A percentile compares a stretch with the other conserved stretches of the same genome.
Evolutionary conservation across 2,797 vertebrate genomes (phyloP).

Genomic region (Chloroceryle amazona): DNA sequence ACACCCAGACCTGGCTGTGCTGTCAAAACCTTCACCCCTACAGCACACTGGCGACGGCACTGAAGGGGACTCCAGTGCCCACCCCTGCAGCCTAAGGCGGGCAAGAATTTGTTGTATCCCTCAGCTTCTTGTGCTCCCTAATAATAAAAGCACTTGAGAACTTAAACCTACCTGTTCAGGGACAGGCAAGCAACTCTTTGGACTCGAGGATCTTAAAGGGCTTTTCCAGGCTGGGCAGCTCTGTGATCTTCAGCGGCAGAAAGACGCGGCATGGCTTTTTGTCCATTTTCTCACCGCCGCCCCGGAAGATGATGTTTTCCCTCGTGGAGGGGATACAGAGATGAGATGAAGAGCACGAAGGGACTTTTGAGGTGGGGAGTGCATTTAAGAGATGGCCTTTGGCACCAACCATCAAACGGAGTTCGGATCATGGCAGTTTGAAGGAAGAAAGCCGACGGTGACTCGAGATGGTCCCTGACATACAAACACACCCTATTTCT

Average conservation of each 20-base stretch:
- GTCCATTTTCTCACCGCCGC: background rate
- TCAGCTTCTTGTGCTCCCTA: background rate
- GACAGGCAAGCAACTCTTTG: background rate
- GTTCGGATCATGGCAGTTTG: background rate
- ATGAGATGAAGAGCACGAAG: background rate
- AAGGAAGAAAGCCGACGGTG: background rate
- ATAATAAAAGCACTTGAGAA: background rate
- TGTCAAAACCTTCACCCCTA: background rate
- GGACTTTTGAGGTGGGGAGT: background rate
- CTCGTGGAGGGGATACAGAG: background rate
- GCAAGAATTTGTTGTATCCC: background rate
- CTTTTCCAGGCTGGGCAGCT: background rate
- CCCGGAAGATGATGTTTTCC: background rate
- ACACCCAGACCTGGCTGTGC: background rate
- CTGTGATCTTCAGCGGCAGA: background rate
- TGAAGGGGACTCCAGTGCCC: background rate
- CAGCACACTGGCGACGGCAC: background rate
- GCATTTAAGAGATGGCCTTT: background rate
- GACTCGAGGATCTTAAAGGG: background rate
- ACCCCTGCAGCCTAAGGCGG: background rate
- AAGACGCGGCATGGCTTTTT: fast-evolving
- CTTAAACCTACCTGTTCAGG: background rate
- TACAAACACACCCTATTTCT: conserved; percentile 2
- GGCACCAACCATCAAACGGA: background rate
- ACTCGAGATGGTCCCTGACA: background rate